Evolutionary conservation across 2,888 invertebrate genomes (phyloP), one percentile per base, ranked within the genome.

Genomic region (Lepidonotus clava): DNA sequence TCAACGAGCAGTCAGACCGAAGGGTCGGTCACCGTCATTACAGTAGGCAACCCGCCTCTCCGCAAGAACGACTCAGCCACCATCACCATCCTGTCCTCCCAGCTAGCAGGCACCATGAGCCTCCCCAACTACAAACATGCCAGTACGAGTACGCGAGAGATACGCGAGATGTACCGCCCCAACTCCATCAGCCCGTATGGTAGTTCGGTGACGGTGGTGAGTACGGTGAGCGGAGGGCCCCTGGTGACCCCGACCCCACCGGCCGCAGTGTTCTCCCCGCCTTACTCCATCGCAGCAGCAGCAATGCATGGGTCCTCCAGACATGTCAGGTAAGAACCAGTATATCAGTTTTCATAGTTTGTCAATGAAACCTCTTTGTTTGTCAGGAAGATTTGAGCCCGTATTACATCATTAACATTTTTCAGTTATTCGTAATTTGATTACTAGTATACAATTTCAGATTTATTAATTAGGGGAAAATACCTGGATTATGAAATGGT

Each of bases 1-100:
- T 80, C 86, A 24, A 91, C 92, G 36, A 93, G 92, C 0, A 92
- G 93, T 86, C 93, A 93, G 88, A 93, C 93, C 36, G 93, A 93
- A 87, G 93, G 93, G 18, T 92, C 92, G 0, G 92, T 93, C 51
- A 93, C 93, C 0, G 91, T 93, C 56, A 93, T 93, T 87, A 93
- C 92, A 0, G 92, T 93, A 4, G 93, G 93, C 32, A 92, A 92
- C 89, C 92, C 92, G 21, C 91, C 80, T 2, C 80, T 80, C 14
- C 46, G 32, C 91, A 28, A 90, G 90, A 51, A 86, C 90, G 32
- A 90, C 90, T 18, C 91, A 91, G 80, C 76, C 83, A 53, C 51
- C 34, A 76, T 86, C 51, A 84, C 86, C 34, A 56, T 87, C 61
- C 61, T 86, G 41, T 53, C 87, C 14, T 83, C 83, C n/a, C 85